phyloP scores from a whole-genome alignment of 2,888 invertebrate genomes.

The Didymodactylos carnosus region DNA sequence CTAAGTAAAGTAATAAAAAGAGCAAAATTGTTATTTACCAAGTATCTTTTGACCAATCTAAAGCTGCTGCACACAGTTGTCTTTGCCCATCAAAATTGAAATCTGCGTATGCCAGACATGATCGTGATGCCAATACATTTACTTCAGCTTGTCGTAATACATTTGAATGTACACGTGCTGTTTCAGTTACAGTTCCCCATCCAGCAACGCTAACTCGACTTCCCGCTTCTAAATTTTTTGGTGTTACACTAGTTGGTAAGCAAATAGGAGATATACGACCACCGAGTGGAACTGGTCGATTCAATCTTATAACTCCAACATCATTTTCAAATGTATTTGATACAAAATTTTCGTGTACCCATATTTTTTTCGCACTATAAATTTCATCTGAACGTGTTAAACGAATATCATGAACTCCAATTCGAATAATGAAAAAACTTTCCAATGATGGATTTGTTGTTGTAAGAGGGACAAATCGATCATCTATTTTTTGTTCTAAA shows the following conservation, averaged over 20 bases:
- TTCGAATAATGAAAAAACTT: not conserved
- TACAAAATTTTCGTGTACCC: not conserved
- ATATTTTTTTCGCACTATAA: not conserved
- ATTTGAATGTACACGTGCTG: not conserved
- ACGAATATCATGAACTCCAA: constrained; percentile 4
- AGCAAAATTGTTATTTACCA: too few relatives aligned
- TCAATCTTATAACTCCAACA: constrained; percentile 3
- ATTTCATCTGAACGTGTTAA: not conserved
- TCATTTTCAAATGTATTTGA: constrained; percentile 1
- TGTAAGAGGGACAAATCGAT: not conserved
- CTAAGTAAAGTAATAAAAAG: too few relatives aligned
- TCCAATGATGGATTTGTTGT: not conserved
- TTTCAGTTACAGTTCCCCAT: not conserved
- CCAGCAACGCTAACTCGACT: not conserved
- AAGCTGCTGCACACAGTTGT: not conserved
- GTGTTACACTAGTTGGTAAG: not conserved
- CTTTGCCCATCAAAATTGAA: not conserved
- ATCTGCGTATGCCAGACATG: not conserved
- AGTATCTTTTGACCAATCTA: not conserved
- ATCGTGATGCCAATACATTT: not conserved
- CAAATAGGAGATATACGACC: not conserved
- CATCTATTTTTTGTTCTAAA: not conserved
- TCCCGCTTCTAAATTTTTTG: not conserved
- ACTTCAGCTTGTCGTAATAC: not conserved
- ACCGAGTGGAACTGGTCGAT: not conserved